Evolutionary conservation across 1,140 invertebrate species (phyloP), one percentile per base, ranked within the genome.

Genomic region (Eriosoma lanigerum): DNA sequence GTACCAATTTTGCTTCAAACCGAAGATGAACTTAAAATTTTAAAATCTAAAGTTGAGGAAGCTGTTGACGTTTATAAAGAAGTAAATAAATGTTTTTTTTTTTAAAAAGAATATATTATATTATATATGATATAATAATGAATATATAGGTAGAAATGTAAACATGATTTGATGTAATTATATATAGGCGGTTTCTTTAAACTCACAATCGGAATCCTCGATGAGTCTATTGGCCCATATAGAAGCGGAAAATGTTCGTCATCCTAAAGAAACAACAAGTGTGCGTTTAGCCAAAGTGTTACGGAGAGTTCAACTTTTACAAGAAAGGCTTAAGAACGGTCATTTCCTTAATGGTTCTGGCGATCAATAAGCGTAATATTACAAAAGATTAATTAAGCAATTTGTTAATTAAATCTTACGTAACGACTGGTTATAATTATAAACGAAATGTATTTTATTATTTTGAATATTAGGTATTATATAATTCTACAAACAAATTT

Each of bases 1-100:
- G 21, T 17, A 21, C n/a, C 54, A 10, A 15, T 38, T 9, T 46
- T 76, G 21, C 73, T 60, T 17, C 17, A 46, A 21, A 58, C 32
- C 6, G 73, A 76, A 76, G 73, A 76, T 32, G 15, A 76, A 76
- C 8, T 76, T 13, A 76, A 38, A 3, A 29, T 10, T 44, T 60
- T 76, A 24, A 60, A 21, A 24, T 44, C 73, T 10, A 38, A 76
- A 46, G 32, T 76, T 1, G 54, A 46, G 13, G n/a, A 76, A 5
- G 32, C 73, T 0, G 38, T 76, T 10, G 54, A 76, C 5, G n/a
- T 76, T 5, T 76, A 76, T 13, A 76, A 60, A 44, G 73, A 76
- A 19, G 73, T 76, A 60, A 76, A 48, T 1, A 52, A 19, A 62
- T 62, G n/a, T n/a, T n/a, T n/a, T n/a, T n/a, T n/a, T n/a, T n/a